A percentile compares a stretch with the other conserved stretches of the same genome.
Evolutionary conservation across 1,140 invertebrate species (phyloP).

Genomic region (Scylla paramamosain): DNA sequence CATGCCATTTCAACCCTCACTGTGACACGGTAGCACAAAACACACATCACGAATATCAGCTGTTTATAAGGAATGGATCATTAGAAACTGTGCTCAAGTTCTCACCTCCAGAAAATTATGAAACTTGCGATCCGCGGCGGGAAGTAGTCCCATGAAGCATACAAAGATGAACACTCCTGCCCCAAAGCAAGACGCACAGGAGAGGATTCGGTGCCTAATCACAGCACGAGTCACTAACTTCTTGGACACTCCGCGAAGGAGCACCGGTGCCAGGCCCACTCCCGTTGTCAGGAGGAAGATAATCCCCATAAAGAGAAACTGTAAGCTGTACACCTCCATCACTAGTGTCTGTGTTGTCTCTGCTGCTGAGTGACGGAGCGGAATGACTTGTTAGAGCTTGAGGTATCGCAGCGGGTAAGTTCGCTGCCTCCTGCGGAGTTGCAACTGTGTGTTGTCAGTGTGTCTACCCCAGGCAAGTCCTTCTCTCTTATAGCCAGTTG

Average conservation of each 20-base stretch:
- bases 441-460: too few species aligned
- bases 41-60: too few species aligned
- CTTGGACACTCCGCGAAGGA: conserved; percentile 32
- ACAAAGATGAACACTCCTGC: conserved; percentile 77
- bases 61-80: too few species aligned
- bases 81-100: too few species aligned
- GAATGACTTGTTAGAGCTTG: not conserved
- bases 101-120: conserved; percentile 73
- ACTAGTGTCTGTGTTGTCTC: not conserved
- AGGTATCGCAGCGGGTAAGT: too few species aligned
- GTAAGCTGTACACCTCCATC: conserved; percentile 68
- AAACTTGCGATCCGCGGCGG: conserved; percentile 75
- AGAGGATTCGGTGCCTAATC: conserved; percentile 58
- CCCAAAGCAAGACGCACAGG: conserved; percentile 74
- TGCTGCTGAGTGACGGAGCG: not conserved
- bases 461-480: too few species aligned
- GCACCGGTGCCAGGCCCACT: conserved; percentile 67
- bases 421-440: too few species aligned
- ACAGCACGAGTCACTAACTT: not conserved
- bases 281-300: conserved; percentile 70
- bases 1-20: not conserved
- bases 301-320: conserved; percentile 71
- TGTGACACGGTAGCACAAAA: too few species aligned
- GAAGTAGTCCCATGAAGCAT: conserved; percentile 77
- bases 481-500: too few species aligned